These are phyloP conservation scores for Pangasius djambal DNA, from an alignment of 2,797 vertebrate species.

Conservation along the genomic window DNA sequence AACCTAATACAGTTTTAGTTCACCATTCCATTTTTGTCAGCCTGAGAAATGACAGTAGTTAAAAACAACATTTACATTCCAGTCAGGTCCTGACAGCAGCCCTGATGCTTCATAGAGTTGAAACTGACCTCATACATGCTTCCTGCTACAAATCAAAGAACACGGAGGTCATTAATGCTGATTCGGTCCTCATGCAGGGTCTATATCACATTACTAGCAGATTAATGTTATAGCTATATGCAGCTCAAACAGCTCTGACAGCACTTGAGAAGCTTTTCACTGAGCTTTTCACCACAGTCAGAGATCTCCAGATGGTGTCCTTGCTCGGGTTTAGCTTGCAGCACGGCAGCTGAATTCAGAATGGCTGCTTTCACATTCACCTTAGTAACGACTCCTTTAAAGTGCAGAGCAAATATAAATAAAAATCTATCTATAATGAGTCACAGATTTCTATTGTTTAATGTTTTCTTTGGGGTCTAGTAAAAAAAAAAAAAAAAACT, in stretches of 20 bases:
- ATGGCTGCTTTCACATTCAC: background rate
- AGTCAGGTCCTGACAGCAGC: conserved; percentile 6
- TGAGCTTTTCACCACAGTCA: background rate
- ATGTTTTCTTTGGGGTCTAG: background rate
- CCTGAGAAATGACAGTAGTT: background rate
- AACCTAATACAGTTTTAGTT: background rate
- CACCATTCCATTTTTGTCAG: background rate
- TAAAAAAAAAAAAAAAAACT: too few species aligned
- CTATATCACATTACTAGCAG: conserved; percentile 51
- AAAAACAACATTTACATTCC: conserved; percentile 15
- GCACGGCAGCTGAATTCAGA: conserved; percentile 17
- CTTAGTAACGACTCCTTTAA: conserved; percentile 2
- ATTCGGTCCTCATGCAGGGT: conserved; percentile 22
- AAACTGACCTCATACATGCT: conserved; percentile 36
- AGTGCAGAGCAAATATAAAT: background rate
- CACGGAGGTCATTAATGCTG: conserved; percentile 39
- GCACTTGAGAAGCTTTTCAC: background rate
- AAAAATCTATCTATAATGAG: background rate
- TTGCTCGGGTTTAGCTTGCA: conserved; percentile 1
- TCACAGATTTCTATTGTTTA: background rate
- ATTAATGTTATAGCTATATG: conserved; percentile 66
- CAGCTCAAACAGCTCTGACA: conserved; percentile 41
- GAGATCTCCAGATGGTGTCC: conserved; percentile 18
- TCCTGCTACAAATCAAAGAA: conserved; percentile 46
- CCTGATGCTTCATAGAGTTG: conserved; percentile 24